Conservation (phyloP, 2,113 vertebrate genomes). For the Cinclus mexicanus region DNA sequence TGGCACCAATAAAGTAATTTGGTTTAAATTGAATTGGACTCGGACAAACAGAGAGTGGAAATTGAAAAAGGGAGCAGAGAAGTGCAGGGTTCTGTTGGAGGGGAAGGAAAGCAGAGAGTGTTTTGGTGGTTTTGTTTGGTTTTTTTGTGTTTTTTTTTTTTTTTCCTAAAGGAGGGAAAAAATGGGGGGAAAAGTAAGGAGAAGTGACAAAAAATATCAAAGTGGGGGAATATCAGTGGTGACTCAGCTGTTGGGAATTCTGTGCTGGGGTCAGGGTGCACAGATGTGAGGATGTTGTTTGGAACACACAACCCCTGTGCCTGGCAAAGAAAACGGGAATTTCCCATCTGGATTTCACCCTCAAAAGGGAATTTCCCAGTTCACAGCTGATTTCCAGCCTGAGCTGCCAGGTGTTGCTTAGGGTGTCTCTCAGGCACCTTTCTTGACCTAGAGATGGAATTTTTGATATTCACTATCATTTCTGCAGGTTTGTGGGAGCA, state of each 20-base stretch:
- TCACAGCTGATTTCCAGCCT: not conserved
- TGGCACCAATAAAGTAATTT: conserved; percentile 61
- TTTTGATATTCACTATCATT: accelerated
- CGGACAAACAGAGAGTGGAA: not conserved
- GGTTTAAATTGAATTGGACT: conserved; percentile 57
- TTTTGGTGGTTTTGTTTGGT: no score
- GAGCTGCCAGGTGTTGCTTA: not conserved
- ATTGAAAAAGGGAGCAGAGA: not conserved
- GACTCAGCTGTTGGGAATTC: not conserved
- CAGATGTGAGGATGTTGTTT: not conserved
- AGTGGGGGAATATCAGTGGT: not conserved
- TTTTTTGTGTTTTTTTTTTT: no score
- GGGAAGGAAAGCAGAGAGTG: not conserved
- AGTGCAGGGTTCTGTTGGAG: not conserved
- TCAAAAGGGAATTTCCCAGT: not conserved
- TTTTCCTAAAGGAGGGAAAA: not conserved
- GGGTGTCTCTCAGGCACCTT: not conserved
- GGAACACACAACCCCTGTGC: not conserved
- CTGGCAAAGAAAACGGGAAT: not conserved
- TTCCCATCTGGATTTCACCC: not conserved
- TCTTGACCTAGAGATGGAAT: not conserved
- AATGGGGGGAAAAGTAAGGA: not conserved
- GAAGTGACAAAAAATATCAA: not conserved
- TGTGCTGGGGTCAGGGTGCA: not conserved
- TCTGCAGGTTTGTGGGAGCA: no score